These are phyloP conservation scores for Pseudomyrmex gracilis DNA, from an alignment of 1,140 invertebrate species.

Conservation along the genomic window DNA sequence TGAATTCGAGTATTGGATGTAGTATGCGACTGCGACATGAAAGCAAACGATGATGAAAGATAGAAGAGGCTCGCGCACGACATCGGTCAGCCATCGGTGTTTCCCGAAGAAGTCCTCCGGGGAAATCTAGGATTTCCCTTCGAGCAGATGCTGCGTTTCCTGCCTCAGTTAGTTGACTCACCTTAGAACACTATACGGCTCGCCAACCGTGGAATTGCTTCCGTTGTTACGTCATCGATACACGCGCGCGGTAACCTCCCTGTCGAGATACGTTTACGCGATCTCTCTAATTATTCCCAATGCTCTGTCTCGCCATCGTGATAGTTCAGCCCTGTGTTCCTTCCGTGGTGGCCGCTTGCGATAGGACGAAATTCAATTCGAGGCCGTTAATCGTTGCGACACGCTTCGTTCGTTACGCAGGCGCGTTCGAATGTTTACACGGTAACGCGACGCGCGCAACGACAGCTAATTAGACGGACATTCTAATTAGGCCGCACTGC, in stretches of 20 bases:
- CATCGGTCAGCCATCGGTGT: conserved; percentile 27
- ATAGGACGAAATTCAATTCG: conserved; percentile 57
- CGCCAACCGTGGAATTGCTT: conserved; percentile 63
- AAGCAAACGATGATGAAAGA: conserved; percentile 40
- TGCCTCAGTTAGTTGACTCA: conserved; percentile 49
- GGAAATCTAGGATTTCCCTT: conserved; percentile 72
- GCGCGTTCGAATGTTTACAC: conserved; percentile 52
- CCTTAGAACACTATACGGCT: conserved; percentile 37
- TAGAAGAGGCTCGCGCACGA: conserved; percentile 23
- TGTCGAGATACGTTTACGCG: conserved; percentile 44
- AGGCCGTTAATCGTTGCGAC: conserved; percentile 53
- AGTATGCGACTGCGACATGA: conserved; percentile 38
- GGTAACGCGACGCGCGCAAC: conserved; percentile 42
- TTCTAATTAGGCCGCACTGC: conserved; percentile 36
- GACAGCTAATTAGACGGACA: conserved; percentile 51
- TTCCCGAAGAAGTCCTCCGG: conserved; percentile 60
- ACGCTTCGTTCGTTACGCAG: conserved; percentile 51
- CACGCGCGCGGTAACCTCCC: neutral
- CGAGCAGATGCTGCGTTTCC: conserved; percentile 24
- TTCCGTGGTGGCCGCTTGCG: neutral
- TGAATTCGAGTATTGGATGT: conserved; percentile 60
- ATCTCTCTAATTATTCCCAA: conserved; percentile 55
- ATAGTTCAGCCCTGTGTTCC: neutral
- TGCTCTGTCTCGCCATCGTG: conserved; percentile 15
- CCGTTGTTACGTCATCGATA: conserved; percentile 21